phyloP scores from a whole-genome alignment of 2,113 vertebrate species.

The Nipponia nippon region DNA sequence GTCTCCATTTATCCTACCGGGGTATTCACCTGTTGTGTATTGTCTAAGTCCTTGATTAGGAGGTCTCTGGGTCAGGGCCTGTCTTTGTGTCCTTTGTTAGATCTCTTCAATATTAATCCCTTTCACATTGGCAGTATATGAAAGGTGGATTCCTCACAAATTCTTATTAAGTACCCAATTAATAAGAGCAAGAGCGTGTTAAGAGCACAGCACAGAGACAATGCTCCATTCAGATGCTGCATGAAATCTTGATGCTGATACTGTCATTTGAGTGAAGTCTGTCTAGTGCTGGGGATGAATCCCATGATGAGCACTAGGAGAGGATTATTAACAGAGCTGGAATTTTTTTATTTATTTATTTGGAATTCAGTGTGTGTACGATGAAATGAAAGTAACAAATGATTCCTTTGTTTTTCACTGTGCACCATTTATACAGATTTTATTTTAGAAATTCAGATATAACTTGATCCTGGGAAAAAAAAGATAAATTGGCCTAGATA shows the following conservation, averaged over 20 bases:
- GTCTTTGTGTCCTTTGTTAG: slow-evolving; percentile 64
- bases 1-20: slow-evolving; percentile 30
- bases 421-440: not conserved
- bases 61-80: slow-evolving; percentile 44
- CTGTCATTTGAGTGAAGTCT: slow-evolving; percentile 12
- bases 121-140: slow-evolving; percentile 38
- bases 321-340: not conserved
- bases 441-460: not conserved
- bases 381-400: not conserved
- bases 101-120: slow-evolving; percentile 51
- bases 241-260: slow-evolving; percentile 42
- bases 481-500: not conserved
- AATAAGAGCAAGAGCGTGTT: slow-evolving; percentile 14
- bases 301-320: not conserved
- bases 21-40: slow-evolving; percentile 60
- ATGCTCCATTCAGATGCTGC: slow-evolving; percentile 21
- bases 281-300: not conserved
- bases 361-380: not conserved
- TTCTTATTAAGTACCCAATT: slow-evolving; percentile 56
- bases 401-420: not conserved
- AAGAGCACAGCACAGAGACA: slow-evolving; percentile 11
- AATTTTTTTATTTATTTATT: not conserved
- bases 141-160: slow-evolving; percentile 59
- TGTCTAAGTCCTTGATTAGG: slow-evolving; percentile 52
- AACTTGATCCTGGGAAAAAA: not conserved